A percentile compares a stretch with the other conserved stretches of the same genome.
phyloP scores from a whole-genome alignment of 1,140 invertebrate genomes.

The Euwallacea similis region DNA sequence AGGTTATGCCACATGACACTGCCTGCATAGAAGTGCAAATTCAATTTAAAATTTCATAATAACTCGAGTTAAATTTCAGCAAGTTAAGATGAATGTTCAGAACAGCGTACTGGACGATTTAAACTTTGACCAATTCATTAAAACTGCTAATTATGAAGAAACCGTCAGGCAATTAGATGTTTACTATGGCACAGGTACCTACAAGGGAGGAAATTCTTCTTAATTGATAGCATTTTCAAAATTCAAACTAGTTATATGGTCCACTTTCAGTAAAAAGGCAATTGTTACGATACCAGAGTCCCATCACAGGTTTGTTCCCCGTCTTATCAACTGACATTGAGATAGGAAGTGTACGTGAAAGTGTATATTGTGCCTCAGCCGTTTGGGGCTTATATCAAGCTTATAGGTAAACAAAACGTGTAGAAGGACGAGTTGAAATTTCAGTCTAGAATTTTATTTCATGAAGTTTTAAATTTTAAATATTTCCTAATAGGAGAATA shows the following conservation, averaged over 20 bases:
- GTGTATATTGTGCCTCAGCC: conserved; percentile 93
- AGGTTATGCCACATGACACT: too few relatives aligned
- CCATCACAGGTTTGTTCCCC: conserved; percentile 93
- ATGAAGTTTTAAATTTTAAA: neutral
- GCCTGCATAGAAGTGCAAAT: too few relatives aligned
- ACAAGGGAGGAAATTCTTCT: conserved; percentile 17
- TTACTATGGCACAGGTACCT: conserved; percentile 88
- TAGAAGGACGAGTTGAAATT: neutral
- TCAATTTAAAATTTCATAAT: too few relatives aligned
- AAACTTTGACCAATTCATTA: conserved; percentile 73
- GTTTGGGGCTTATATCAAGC: conserved; percentile 96
- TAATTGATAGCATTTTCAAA: conserved; percentile 3
- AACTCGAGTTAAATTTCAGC: too few relatives aligned
- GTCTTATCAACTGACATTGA: conserved; percentile 76
- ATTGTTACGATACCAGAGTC: conserved; percentile 88
- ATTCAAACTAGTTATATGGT: neutral
- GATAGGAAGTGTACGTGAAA: conserved; percentile 89
- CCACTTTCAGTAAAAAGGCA: conserved; percentile 86
- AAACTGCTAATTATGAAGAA: conserved; percentile 86
- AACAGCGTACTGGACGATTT: conserved; percentile 58
- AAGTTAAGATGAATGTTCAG: too few relatives aligned
- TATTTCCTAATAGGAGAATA: conserved; percentile 70
- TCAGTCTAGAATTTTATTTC: neutral
- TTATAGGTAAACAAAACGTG: conserved; percentile 71
- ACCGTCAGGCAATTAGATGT: conserved; percentile 86